These are phyloP conservation scores for Idaea straminata DNA, from an alignment of 2,888 invertebrate species.

Conservation along the genomic window DNA sequence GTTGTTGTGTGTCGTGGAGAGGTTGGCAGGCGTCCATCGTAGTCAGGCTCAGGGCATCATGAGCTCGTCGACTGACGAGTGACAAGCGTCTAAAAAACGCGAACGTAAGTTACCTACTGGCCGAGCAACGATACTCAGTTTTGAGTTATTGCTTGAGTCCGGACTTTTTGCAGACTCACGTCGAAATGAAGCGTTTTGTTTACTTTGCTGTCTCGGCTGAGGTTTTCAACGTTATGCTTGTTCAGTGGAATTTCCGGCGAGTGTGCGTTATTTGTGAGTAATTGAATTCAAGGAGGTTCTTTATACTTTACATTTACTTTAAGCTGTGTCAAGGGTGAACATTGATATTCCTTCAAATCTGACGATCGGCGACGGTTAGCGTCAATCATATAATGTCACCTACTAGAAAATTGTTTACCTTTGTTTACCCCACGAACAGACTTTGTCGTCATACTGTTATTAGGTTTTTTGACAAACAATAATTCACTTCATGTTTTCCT, in stretches of 20 bases:
- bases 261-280: background rate
- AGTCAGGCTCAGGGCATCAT: conserved; percentile 69
- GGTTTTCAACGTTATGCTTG: conserved; percentile 34
- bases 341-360: too few species aligned
- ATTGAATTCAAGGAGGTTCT: background rate
- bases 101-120: conserved; percentile 67
- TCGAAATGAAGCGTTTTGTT: conserved; percentile 51
- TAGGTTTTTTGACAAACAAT: too few species aligned
- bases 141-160: conserved; percentile 66
- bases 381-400: too few species aligned
- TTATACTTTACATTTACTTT: background rate
- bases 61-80: conserved; percentile 74
- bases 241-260: conserved; percentile 24
- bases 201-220: conserved; percentile 45
- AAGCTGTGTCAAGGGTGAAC: background rate
- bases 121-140: conserved; percentile 56
- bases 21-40: conserved; percentile 76
- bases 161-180: conserved; percentile 40
- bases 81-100: conserved; percentile 73
- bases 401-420: too few species aligned
- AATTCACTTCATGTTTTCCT: too few species aligned
- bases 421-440: too few species aligned
- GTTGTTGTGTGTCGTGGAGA: conserved; percentile 32
- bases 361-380: too few species aligned
- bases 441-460: too few species aligned